phyloP scores from a whole-genome alignment of 2,113 vertebrate species.

The Rousettus leschenaultii region DNA sequence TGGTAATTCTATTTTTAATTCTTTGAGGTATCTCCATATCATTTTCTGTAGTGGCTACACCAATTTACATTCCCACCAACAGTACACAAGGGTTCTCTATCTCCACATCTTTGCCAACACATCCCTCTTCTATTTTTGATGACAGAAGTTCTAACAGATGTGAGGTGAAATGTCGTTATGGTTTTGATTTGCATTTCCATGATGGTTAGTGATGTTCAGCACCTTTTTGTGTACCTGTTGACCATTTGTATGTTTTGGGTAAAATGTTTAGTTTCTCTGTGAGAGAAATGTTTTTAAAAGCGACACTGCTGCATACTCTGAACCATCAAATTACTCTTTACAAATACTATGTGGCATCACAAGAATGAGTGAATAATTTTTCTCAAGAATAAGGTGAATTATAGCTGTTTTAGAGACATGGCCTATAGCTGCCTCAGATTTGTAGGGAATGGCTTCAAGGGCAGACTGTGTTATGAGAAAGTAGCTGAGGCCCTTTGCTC shows the following conservation, averaged over 20 bases:
- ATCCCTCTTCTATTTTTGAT: background rate
- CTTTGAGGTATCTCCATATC: background rate
- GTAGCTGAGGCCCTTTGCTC: background rate
- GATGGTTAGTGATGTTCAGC: background rate
- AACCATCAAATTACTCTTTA: background rate
- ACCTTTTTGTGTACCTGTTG: background rate
- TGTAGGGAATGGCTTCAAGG: background rate
- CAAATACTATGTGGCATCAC: no score
- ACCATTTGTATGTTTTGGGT: background rate
- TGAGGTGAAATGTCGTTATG: background rate
- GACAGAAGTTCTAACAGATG: background rate
- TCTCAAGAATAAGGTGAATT: background rate
- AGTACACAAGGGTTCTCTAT: background rate
- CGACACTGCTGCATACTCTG: background rate
- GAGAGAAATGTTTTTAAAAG: background rate
- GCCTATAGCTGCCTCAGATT: no score
- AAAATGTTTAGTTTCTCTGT: background rate
- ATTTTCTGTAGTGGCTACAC: background rate
- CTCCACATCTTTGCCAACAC: background rate
- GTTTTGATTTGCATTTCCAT: background rate
- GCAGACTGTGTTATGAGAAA: background rate
- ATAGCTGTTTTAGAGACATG: background rate
- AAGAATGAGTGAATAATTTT: background rate
- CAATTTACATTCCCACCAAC: background rate
- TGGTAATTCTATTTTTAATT: background rate